Percentiles rank a stretch among this genome's conserved stretches.
Conservation (phyloP, 2,888 invertebrate species). For the Plutella xylostella region DNA sequence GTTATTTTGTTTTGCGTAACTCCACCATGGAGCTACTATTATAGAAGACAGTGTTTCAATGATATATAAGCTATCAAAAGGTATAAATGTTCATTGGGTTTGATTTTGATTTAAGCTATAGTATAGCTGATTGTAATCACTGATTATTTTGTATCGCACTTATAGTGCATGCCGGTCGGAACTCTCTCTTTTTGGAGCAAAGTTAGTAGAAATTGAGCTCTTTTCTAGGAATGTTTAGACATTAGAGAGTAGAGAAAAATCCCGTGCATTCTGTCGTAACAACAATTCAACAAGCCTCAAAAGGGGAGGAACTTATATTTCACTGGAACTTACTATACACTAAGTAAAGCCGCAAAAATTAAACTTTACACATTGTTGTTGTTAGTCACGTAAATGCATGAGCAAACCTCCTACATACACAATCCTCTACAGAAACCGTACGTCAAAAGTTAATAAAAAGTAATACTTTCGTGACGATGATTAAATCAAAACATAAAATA, state of each 20-base stretch:
- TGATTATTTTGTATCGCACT: not conserved
- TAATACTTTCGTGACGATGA: slow-evolving; percentile 26
- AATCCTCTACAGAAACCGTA: slow-evolving; percentile 37
- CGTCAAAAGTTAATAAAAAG: slow-evolving; percentile 43
- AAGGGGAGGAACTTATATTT: slow-evolving; percentile 2
- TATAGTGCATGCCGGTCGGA: not conserved
- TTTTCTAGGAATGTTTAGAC: slow-evolving; percentile 35
- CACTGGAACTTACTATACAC: not conserved
- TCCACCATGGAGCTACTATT: not conserved
- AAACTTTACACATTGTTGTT: not conserved
- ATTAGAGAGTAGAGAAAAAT: slow-evolving; percentile 27
- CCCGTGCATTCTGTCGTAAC: not conserved
- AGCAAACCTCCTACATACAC: slow-evolving; percentile 29
- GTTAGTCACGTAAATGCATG: slow-evolving; percentile 50
- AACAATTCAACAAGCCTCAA: slow-evolving; percentile 3
- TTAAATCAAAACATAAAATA: slow-evolving; percentile 20
- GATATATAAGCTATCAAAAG: too few species aligned
- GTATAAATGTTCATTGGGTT: too few species aligned
- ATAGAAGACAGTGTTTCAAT: too few species aligned
- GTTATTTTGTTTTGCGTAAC: not conserved
- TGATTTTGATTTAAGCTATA: too few species aligned
- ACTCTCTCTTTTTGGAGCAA: slow-evolving; percentile 18
- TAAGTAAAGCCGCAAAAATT: slow-evolving; percentile 6
- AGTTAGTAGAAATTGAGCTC: slow-evolving; percentile 23
- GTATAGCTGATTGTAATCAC: too few species aligned